These are phyloP conservation scores for Cyaniris semiargus DNA, from an alignment of 2,888 invertebrate species.

Conservation along the genomic window DNA sequence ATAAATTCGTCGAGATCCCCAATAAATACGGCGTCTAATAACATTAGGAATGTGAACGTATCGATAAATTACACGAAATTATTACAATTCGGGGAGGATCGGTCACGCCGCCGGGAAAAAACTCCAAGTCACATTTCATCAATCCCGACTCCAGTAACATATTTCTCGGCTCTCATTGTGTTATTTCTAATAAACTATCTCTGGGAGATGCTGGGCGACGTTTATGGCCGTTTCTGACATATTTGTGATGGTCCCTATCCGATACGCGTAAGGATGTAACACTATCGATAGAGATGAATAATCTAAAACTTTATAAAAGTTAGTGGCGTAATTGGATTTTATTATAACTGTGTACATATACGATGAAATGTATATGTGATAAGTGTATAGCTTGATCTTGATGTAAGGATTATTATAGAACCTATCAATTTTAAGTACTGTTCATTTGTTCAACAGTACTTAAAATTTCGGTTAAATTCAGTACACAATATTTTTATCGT, in stretches of 20 bases:
- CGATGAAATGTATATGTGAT: not conserved
- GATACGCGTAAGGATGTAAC: slow-evolving; percentile 44
- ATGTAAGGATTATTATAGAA: not conserved
- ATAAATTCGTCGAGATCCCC: not conserved
- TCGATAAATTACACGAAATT: slow-evolving; percentile 30
- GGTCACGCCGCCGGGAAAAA: slow-evolving; percentile 35
- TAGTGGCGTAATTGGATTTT: not conserved
- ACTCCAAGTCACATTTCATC: slow-evolving; percentile 37
- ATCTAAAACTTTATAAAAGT: not conserved
- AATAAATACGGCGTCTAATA: slow-evolving; percentile 21
- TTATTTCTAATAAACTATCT: slow-evolving; percentile 70
- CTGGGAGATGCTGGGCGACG: slow-evolving; percentile 59
- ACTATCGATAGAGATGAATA: not conserved
- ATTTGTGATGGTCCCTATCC: slow-evolving; percentile 74
- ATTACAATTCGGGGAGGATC: slow-evolving; percentile 32
- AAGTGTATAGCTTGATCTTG: not conserved
- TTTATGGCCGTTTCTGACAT: slow-evolving; percentile 74
- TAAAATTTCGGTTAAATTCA: too few species aligned
- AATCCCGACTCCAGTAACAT: slow-evolving; percentile 52
- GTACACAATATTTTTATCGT: too few species aligned
- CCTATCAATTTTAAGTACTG: not conserved
- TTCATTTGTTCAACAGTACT: too few species aligned
- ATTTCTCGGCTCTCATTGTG: slow-evolving; percentile 40
- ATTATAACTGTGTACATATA: not conserved
- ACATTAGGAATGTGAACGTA: slow-evolving; percentile 20